Conservation (phyloP, 2,797 vertebrate genomes). For the Perodicticus potto region DNA sequence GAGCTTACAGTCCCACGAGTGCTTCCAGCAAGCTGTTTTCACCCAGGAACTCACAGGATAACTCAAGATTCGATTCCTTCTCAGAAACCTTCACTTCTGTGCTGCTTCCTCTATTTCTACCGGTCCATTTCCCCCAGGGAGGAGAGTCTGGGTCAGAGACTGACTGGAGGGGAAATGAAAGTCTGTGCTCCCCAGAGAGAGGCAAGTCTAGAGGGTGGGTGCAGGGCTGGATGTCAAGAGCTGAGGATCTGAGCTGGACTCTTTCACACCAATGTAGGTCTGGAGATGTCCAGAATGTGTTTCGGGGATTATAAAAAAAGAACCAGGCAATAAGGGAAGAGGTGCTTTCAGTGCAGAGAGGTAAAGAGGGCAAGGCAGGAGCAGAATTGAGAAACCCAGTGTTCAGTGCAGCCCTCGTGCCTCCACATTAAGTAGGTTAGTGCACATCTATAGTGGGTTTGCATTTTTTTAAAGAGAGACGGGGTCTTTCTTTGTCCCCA, state of each 20-base stretch:
- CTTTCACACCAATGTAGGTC: background rate
- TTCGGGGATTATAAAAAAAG: background rate
- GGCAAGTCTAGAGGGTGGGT: background rate
- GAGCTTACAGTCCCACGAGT: accelerated
- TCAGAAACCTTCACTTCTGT: background rate
- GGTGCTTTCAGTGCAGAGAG: background rate
- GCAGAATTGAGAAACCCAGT: background rate
- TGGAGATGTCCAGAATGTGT: background rate
- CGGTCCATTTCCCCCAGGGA: background rate
- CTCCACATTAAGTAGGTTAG: too few relatives aligned
- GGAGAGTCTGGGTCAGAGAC: background rate
- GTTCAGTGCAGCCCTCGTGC: background rate
- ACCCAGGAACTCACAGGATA: background rate
- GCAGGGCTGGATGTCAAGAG: background rate
- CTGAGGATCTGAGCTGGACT: background rate
- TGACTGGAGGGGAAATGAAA: constrained; percentile 41
- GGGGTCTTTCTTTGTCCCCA: too few relatives aligned
- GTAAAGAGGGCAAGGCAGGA: background rate
- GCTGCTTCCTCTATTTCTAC: constrained; percentile 41
- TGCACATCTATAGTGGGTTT: background rate
- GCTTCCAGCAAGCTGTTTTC: background rate
- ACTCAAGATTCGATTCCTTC: constrained; percentile 15
- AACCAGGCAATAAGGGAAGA: background rate
- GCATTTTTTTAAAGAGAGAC: too few relatives aligned
- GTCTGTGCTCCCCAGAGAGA: background rate